Evolutionary conservation across 2,888 invertebrate species (phyloP), one percentile per base, ranked within the genome.

Genomic region (Peribatodes rhomboidaria): DNA sequence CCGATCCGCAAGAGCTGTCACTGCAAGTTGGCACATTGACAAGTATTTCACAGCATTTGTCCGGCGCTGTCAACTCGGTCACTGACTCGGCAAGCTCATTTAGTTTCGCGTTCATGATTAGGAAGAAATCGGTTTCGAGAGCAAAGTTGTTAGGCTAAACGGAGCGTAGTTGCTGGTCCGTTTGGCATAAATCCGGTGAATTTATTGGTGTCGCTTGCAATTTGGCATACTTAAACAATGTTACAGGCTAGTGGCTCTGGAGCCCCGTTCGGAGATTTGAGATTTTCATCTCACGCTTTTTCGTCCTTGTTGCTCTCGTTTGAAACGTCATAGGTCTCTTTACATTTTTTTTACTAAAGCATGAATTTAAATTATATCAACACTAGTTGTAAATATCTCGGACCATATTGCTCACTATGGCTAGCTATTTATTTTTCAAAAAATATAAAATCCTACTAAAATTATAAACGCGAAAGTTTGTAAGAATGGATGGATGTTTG

Each of bases 21-120:
- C 35, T 50, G 37, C 27, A 57, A 80, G 69, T 89, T 91, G 92
- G 92, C 92, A 87, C 80, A 73, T 79, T 88, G 90, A 84, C 92
- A 90, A 90, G 78, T 84, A 90, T 90, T 89, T 81, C 75, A 80
- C 84, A 81, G 80, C 82, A 83, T 85, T 88, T 83, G 83, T 85
- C 82, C 81, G 74, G 73, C 72, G 81, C 81, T 86, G 86, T 90
- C 86, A 84, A 81, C 79, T 74, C 86, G 87, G 86, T 87, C 86
- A 84, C 74, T 85, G 84, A 83, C 84, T 83, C 80, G 27, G 70
- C 68, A 70, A 73, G 77, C 62, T 73, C 61, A 74, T 77, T 79
- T 77, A 75, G 65, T 62, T 66, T 66, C 55, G 64, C 67, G 61
- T 49, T 59, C 62, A 66, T 61, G 52, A 58, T 56, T 62, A 42